Evolutionary conservation across 2,888 invertebrate genomes (phyloP), one percentile per base, ranked within the genome.

Genomic region (Junonia oenone): DNA sequence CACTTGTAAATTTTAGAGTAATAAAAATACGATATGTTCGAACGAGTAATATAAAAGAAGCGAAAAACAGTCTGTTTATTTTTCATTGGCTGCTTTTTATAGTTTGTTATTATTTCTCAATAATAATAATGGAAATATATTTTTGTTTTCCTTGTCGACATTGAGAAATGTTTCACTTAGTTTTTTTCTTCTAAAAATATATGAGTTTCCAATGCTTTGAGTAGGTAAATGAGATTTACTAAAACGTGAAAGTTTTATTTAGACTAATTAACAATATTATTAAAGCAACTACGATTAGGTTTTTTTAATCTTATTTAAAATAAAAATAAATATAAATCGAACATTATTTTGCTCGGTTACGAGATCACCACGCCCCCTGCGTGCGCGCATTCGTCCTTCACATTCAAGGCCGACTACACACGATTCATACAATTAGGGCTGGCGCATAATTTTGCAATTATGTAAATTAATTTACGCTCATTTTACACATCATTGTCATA

Each of bases 321-420:
- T n/a, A n/a, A n/a, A n/a, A n/a, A n/a, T n/a, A n/a, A n/a, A n/a
- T n/a, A n/a, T n/a, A n/a, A n/a, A n/a, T n/a, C n/a, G n/a, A n/a
- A n/a, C n/a, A 45, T 38, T 37, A 51, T 51, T 31, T 35, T 38
- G 49, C 45, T 38, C 35, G 15, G 53, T 72, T 66, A 76, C 77
- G 77, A 69, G 75, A 62, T 67, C 60, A 75, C 76, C 80, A 76
- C 81, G 76, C 77, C 78, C 68, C 62, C 70, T 61, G 71, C 65
- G 68, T 72, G 69, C 72, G 66, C 76, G 68, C 75, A 63, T 65
- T 51, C 70, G 73, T 85, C 86, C 87, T 86, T 86, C 82, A 69
- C 67, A 57, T 71, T 82, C 86, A 85, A 87, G 88, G 87, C 81
- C 86, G 79, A 78, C 82, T 75, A 83, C 83, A 75, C 78, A 69